Conservation (phyloP, 2,888 invertebrate genomes). For the Nymphalis urticae region DNA sequence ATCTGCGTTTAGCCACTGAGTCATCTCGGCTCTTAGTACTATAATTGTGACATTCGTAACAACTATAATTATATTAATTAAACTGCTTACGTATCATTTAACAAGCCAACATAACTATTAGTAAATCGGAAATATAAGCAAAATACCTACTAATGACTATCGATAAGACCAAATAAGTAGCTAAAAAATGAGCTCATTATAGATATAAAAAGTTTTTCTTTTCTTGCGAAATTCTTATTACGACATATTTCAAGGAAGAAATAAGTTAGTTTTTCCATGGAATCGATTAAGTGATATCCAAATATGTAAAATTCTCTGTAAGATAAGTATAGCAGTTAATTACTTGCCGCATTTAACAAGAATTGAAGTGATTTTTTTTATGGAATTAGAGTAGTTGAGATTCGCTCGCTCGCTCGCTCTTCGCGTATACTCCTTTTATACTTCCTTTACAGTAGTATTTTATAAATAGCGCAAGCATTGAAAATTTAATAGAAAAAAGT, state of each 20-base stretch:
- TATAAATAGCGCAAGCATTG: too few relatives aligned
- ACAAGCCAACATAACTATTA: conserved; percentile 26
- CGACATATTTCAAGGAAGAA: conserved; percentile 1
- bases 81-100: conserved; percentile 17
- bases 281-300: conserved; percentile 10
- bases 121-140: conserved; percentile 23
- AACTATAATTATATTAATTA: conserved; percentile 12
- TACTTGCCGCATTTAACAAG: neutral
- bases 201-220: conserved; percentile 9
- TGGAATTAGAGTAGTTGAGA: neutral
- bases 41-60: conserved; percentile 6
- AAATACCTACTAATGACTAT: conserved; percentile 31
- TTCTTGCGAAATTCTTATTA: neutral
- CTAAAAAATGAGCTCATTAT: neutral
- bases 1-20: too few relatives aligned
- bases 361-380: neutral
- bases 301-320: neutral
- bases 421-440: too few relatives aligned
- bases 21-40: too few relatives aligned
- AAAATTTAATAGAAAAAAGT: too few relatives aligned
- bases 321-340: neutral
- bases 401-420: neutral
- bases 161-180: conserved; percentile 15
- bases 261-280: conserved; percentile 1
- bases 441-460: neutral